Evolutionary conservation across 2,888 invertebrate genomes (phyloP).

Genomic region (Prosopocoilus inquinatus): DNA sequence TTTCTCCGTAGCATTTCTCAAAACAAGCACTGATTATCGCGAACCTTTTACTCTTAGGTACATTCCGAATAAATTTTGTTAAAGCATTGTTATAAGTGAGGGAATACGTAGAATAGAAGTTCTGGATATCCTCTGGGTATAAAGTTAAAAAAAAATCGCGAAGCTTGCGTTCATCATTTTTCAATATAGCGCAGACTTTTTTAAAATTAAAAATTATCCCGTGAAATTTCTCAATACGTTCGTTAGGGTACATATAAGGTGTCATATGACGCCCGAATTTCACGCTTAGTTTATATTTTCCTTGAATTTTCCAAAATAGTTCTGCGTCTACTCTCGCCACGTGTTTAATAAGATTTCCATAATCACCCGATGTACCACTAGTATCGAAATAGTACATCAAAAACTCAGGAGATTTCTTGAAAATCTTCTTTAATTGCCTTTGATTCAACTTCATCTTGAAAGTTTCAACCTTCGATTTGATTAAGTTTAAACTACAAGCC

Average conservation of each 20-base stretch:
- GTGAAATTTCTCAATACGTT: background rate
- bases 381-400: slow-evolving; percentile 17
- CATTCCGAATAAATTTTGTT: background rate
- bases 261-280: slow-evolving; percentile 12
- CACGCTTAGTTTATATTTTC: slow-evolving; percentile 7
- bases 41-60: background rate
- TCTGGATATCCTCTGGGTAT: slow-evolving; percentile 6
- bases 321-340: slow-evolving; percentile 6
- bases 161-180: slow-evolving; percentile 4
- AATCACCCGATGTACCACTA: background rate
- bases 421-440: slow-evolving; percentile 16
- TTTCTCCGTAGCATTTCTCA: slow-evolving; percentile 3
- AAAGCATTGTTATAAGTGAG: too few species aligned
- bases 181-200: background rate
- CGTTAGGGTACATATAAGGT: background rate
- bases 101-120: slow-evolving; percentile 4
- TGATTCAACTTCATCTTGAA: slow-evolving; percentile 12
- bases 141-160: background rate
- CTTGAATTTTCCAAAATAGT: slow-evolving; percentile 6
- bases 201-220: background rate
- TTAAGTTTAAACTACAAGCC: slow-evolving; percentile 17
- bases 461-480: slow-evolving; percentile 6
- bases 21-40: slow-evolving; percentile 2
- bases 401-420: slow-evolving; percentile 16
- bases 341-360: slow-evolving; percentile 3